Conservation (phyloP, 1,140 invertebrate species). For the Drosophila lowei region DNA sequence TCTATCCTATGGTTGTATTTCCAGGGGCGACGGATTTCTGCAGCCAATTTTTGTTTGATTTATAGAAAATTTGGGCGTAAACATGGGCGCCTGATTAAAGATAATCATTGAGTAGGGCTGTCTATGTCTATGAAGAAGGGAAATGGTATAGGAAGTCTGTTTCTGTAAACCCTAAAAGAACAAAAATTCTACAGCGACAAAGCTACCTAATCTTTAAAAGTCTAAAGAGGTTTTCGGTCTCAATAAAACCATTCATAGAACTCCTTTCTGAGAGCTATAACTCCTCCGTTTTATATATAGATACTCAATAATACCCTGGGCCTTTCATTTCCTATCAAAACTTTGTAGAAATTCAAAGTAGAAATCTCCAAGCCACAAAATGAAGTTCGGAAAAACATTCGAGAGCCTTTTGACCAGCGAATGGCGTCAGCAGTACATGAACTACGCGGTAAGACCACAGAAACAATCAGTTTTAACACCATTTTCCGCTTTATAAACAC, state of each 20-base stretch:
- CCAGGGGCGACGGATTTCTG: slow-evolving; percentile 4
- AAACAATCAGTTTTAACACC: not conserved
- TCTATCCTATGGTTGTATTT: not conserved
- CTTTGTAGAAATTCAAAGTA: not conserved
- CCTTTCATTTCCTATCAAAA: not conserved
- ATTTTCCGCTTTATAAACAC: not conserved
- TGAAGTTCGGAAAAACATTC: slow-evolving; percentile 72
- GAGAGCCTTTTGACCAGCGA: slow-evolving; percentile 59
- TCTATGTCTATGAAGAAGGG: no score
- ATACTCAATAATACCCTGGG: no score
- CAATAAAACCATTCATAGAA: no score
- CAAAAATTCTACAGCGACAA: no score
- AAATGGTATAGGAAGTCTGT: no score
- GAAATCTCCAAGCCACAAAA: slow-evolving; percentile 3
- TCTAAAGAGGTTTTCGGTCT: no score
- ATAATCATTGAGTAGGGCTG: not conserved
- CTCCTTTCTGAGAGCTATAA: no score
- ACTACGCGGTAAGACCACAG: slow-evolving; percentile 44
- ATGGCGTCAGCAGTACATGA: slow-evolving; percentile 74
- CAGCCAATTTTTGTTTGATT: slow-evolving; percentile 11
- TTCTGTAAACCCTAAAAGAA: no score
- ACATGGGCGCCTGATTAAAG: not conserved
- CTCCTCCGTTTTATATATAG: no score
- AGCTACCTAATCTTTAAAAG: no score
- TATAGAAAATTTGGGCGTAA: slow-evolving; percentile 9